Evolutionary conservation across 2,797 vertebrate genomes (phyloP).

Genomic region (Distichodus sexfasciatus): DNA sequence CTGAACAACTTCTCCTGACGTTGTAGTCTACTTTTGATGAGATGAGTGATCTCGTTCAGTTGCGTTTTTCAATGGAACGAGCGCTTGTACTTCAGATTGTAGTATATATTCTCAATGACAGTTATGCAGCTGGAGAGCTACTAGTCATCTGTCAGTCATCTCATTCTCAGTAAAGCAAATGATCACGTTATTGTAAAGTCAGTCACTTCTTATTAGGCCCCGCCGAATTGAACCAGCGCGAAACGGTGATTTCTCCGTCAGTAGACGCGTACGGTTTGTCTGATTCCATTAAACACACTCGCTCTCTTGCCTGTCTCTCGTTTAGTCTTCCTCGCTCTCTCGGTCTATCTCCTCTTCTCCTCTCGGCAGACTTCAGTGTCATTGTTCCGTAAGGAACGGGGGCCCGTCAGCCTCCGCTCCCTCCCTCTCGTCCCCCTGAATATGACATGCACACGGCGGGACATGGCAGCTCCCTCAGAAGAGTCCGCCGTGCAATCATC

Average conservation of each 20-base stretch:
- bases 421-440: conserved; percentile 71
- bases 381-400: conserved; percentile 62
- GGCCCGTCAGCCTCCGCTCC: conserved; percentile 54
- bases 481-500: conserved; percentile 73
- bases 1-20: no score
- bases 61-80: no score
- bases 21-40: no score
- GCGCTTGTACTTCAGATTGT: not conserved
- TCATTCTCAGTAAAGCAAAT: conserved; percentile 42
- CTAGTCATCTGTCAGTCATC: conserved; percentile 47
- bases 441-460: conserved; percentile 74
- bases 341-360: conserved; percentile 47
- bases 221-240: conserved; percentile 25
- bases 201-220: conserved; percentile 51
- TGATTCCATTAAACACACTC: conserved; percentile 49
- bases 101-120: conserved; percentile 37
- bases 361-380: conserved; percentile 55
- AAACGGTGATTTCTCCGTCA: conserved; percentile 42
- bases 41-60: not conserved
- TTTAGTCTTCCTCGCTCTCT: no score
- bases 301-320: conserved; percentile 15
- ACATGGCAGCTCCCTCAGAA: conserved; percentile 79
- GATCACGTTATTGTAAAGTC: conserved; percentile 53
- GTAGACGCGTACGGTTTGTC: conserved; percentile 50
- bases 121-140: conserved; percentile 40